Evolutionary conservation across 2,888 invertebrate genomes (phyloP), one percentile per base, ranked within the genome.

Genomic region (Conchocele bisecta): DNA sequence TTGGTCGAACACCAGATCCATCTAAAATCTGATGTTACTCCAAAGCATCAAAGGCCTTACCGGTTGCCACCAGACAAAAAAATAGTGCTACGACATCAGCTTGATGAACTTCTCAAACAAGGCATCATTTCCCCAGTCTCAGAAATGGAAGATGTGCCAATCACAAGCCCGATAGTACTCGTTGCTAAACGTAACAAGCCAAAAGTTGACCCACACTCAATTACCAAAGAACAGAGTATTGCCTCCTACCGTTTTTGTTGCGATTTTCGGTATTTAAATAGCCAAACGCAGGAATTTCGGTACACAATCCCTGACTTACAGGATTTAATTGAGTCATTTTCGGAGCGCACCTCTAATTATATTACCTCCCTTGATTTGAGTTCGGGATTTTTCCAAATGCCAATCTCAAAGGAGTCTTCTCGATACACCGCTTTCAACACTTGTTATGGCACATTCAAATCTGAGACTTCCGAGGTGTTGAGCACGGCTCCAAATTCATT

Each of bases 381-480:
- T 15, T 31, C 26, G 28, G 59, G 59, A 17, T 61, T 61, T 20
- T 61, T 61, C 44, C 61, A 61, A 26, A 28, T 61, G 9, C 53
- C 53, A 17, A 61, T 61, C 4, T 64, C 46, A 35, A n/a, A 15
- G 24, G 54, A 64, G 24, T 24, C 54, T 33, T 13, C 54, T 15
- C 31, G 33, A 22, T 64, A 64, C 20, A 64, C 77, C 24, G 78
- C 74, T 11, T 71, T 75, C 53, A 74, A 71, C 48, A 71, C 74
- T 4, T 61, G 61, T 26, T 75, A 41, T 48, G 71, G 78, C 3
- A 74, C 74, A 2, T 75, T 39, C 39, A 75, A 75, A 66, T 75
- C 72, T n/a, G n/a, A n/a, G n/a, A n/a, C n/a, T n/a, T n/a, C n/a
- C n/a, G n/a, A n/a, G 72, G 75, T 67, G n/a, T 39, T 78, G n/a